Percentiles rank a stretch among this genome's conserved stretches.
Conservation (phyloP, 2,797 vertebrate species). For the Myotis daubentonii region DNA sequence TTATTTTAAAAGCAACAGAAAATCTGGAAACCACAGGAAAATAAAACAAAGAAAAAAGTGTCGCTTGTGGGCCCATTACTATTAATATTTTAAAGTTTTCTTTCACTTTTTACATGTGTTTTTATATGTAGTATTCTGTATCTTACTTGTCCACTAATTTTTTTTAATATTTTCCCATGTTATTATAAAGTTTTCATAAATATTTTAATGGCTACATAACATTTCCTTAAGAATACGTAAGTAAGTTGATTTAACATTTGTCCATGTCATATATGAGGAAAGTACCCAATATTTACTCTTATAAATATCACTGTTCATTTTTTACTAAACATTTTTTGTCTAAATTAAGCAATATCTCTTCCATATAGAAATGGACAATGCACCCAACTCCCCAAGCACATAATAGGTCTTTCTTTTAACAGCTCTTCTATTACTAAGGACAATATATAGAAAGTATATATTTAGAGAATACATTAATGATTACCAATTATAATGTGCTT, state of each 20-base stretch:
- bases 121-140: background rate
- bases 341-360: constrained; percentile 9
- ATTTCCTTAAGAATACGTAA: background rate
- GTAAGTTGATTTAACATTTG: constrained; percentile 5
- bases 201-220: background rate
- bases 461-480: background rate
- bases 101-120: background rate
- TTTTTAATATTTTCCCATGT: constrained; percentile 36
- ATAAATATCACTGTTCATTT: background rate
- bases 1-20: constrained; percentile 31
- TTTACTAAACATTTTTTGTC: constrained; percentile 39
- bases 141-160: constrained; percentile 36
- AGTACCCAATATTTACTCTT: background rate
- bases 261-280: background rate
- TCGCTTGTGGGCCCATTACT: background rate
- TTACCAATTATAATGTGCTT: background rate
- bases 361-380: background rate
- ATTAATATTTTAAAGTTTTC: constrained; percentile 4
- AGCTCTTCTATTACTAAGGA: background rate
- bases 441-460: background rate
- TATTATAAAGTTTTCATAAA: constrained; percentile 43
- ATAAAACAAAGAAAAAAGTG: background rate
- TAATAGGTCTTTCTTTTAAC: background rate
- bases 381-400: background rate
- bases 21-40: constrained; percentile 37